These are phyloP conservation scores for Clitarchus hookeri DNA, from an alignment of 2,888 invertebrate genomes.

Conservation along the genomic window DNA sequence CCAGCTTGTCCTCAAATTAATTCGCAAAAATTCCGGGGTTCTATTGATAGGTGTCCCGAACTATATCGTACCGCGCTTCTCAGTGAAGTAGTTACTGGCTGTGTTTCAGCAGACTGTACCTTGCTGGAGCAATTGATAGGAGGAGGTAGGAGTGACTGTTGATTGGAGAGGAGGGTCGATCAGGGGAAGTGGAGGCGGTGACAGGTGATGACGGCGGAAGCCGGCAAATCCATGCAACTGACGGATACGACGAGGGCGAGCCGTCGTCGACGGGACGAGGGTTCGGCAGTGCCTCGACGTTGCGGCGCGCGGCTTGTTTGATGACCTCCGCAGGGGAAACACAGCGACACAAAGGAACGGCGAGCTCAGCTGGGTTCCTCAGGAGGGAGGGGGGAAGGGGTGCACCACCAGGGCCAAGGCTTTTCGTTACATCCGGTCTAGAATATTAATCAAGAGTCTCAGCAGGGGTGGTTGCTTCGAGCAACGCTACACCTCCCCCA, in stretches of 20 bases:
- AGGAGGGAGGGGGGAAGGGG: too few relatives aligned
- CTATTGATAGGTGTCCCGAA: too few relatives aligned
- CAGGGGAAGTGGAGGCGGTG: background rate
- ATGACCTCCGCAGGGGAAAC: background rate
- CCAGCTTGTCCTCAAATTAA: too few relatives aligned
- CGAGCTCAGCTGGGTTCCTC: too few relatives aligned
- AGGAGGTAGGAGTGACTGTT: too few relatives aligned
- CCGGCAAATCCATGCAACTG: background rate
- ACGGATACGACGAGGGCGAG: background rate
- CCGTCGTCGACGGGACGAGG: background rate
- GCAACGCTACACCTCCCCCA: background rate
- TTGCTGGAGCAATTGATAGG: too few relatives aligned
- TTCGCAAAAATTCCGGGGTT: too few relatives aligned
- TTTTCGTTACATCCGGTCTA: background rate
- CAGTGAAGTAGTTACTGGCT: too few relatives aligned
- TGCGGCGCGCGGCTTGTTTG: background rate
- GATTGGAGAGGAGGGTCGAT: background rate
- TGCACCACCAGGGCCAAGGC: background rate
- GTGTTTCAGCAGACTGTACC: too few relatives aligned
- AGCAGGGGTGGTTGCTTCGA: background rate
- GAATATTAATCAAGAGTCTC: conserved; percentile 3
- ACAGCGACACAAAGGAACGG: background rate
- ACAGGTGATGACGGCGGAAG: background rate
- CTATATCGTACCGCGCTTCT: too few relatives aligned
- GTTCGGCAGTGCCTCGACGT: too few relatives aligned